These are phyloP conservation scores for Gallinago paraguaiae DNA, from an alignment of 2,113 vertebrate genomes.

Conservation along the genomic window DNA sequence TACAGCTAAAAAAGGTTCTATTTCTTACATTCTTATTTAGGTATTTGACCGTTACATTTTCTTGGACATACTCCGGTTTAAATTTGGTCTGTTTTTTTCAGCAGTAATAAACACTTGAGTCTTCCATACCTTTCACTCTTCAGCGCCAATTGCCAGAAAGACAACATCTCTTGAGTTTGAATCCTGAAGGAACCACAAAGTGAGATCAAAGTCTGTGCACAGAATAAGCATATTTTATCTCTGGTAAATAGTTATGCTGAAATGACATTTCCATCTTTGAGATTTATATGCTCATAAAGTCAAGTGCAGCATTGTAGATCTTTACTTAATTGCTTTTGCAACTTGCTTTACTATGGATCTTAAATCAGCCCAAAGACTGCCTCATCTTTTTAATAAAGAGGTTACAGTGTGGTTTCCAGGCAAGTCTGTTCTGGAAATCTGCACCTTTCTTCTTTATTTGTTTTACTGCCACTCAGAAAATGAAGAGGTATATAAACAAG, in stretches of 20 bases:
- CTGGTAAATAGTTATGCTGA: not conserved
- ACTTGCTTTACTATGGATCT: not conserved
- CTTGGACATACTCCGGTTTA: not conserved
- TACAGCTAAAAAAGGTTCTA: not conserved
- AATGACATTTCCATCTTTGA: not conserved
- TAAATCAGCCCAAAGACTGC: not conserved
- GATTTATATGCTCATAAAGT: constrained; percentile 23
- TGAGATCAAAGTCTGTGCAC: not conserved
- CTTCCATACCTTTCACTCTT: not conserved
- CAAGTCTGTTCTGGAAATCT: constrained; percentile 31
- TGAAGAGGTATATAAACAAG: constrained; percentile 31
- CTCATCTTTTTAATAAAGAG: constrained; percentile 12
- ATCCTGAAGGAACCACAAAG: not conserved
- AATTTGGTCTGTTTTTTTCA: not conserved
- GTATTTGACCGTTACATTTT: not conserved
- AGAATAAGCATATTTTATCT: not conserved
- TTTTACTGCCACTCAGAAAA: constrained; percentile 39
- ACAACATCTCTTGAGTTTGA: not conserved
- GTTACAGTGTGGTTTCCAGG: not conserved
- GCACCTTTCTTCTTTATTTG: constrained; percentile 43
- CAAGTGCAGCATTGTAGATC: not conserved
- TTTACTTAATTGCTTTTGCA: constrained; percentile 15
- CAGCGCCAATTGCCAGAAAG: not conserved
- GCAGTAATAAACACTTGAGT: not conserved
- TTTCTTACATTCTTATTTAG: not conserved